phyloP scores from a whole-genome alignment of 1,140 invertebrate genomes.

The Heterodera schachtii region DNA sequence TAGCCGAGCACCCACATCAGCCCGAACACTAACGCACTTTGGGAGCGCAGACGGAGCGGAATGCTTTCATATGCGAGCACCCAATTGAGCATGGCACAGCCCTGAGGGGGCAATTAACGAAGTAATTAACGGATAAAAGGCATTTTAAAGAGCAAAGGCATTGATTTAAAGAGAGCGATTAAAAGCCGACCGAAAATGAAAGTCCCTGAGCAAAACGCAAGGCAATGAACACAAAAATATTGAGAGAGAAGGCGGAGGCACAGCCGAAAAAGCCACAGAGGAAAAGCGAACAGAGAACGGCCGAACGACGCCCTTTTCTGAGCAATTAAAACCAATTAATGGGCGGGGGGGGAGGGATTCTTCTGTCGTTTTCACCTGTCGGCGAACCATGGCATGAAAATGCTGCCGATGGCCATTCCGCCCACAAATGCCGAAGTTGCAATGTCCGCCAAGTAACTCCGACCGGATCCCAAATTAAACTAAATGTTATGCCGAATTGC shows the following conservation, averaged over 20 bases:
- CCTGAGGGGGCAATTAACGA: slow-evolving; percentile 28
- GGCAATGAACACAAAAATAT: slow-evolving; percentile 45
- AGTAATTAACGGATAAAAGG: slow-evolving; percentile 16
- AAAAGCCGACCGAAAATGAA: slow-evolving; percentile 40
- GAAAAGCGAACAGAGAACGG: slow-evolving; percentile 30
- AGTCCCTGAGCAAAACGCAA: slow-evolving; percentile 47
- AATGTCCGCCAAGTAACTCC: not conserved
- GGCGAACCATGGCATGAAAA: slow-evolving; percentile 11
- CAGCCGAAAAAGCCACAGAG: slow-evolving; percentile 39
- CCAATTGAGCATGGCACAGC: slow-evolving; percentile 47
- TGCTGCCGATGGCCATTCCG: not conserved
- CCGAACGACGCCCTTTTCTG: slow-evolving; percentile 43
- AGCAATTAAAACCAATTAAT: slow-evolving; percentile 20
- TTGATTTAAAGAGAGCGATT: not conserved
- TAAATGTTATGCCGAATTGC: not conserved
- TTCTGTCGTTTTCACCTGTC: not conserved
- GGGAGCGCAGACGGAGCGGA: slow-evolving; percentile 47
- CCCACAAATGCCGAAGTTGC: slow-evolving; percentile 7
- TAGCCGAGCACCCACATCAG: slow-evolving; percentile 57
- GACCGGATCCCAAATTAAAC: slow-evolving; percentile 1
- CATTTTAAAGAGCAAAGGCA: not conserved
- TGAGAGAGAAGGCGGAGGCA: slow-evolving; percentile 18
- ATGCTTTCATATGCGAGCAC: slow-evolving; percentile 58
- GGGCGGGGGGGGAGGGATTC: not conserved
- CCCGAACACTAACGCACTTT: slow-evolving; percentile 56